Evolutionary conservation across 1,140 invertebrate genomes (phyloP), one percentile per base, ranked within the genome.

Genomic region (Uloborus diversus): DNA sequence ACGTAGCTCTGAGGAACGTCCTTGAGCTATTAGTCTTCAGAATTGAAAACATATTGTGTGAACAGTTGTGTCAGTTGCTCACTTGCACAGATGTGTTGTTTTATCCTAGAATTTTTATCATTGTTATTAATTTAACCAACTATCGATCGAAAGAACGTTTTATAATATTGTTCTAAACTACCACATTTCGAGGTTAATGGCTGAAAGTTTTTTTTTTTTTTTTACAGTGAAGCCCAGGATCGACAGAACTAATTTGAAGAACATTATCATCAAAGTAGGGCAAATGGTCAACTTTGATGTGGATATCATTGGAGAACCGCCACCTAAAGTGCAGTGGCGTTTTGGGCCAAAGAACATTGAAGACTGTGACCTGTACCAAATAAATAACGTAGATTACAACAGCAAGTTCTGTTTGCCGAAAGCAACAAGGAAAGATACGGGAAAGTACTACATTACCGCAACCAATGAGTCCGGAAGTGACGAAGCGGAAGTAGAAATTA

Each of bases 381-480:
- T 97, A 82, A 92, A 94, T 82, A 94, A 93, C 85, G 95, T 96
- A 85, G 95, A 97, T 76, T 96, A 98, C 85, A 94, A 96, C 83
- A 97, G 97, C 0, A 92, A 92, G 14, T 95, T 99, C 85, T 90
- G 91, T 32, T 86, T 98, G 14, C 91, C 91, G 78, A 95, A 96
- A 87, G 89, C 94, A 23, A 92, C 92, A 75, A 89, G 96, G 57
- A 86, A 90, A 30, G 96, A 99, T 86, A 91, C 91, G 64, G 96
- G 95, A 47, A 92, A 91, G 9, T 98, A 98, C 85, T 91, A 91
- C 32, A 93, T 98, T 1, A 94, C 92, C 4, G 97, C 97, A 0
- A 95, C 92, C 85, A 99, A 99, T 85, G 93, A 96, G 80, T 96
- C 94, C 53, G 97, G 97, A 23, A 92, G 90, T 66, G 97, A 99